Evolutionary conservation across 2,888 invertebrate genomes (phyloP).

Genomic region (Tinea pellionella): DNA sequence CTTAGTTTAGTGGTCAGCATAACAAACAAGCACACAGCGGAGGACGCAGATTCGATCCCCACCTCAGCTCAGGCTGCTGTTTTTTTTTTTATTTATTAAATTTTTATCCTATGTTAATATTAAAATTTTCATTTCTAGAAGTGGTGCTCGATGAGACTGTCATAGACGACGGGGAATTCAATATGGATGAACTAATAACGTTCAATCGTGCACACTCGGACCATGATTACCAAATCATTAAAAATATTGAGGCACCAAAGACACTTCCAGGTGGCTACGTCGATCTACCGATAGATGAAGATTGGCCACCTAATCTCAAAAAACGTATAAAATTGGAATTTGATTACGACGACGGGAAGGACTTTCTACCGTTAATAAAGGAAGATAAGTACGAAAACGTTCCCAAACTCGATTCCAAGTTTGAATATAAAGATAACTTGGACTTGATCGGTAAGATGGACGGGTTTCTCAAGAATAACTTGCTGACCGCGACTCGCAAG

Average conservation of each 20-base stretch:
- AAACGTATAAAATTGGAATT: constrained; percentile 61
- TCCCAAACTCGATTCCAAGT: constrained; percentile 36
- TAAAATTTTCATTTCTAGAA: constrained; percentile 24
- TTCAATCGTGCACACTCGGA: constrained; percentile 60
- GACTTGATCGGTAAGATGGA: constrained; percentile 28
- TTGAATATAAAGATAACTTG: constrained; percentile 21
- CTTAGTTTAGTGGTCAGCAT: too few species aligned
- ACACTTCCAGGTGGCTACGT: constrained; percentile 53
- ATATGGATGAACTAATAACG: constrained; percentile 72
- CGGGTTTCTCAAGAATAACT: constrained; percentile 38
- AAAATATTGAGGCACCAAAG: constrained; percentile 34
- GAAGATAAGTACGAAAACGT: constrained; percentile 50
- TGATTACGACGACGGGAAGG: constrained; percentile 50
- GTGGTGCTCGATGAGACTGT: constrained; percentile 56
- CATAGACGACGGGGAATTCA: constrained; percentile 69
- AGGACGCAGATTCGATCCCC: too few species aligned
- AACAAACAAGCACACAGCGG: too few species aligned
- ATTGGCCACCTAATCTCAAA: constrained; percentile 68
- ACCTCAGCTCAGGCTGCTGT: too few species aligned
- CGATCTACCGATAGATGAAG: constrained; percentile 70
- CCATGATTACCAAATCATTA: constrained; percentile 61
- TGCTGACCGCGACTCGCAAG: constrained; percentile 48
- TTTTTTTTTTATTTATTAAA: neutral
- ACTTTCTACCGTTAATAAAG: constrained; percentile 41
- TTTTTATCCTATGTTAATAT: too few species aligned